phyloP scores from a whole-genome alignment of 2,888 invertebrate genomes.

The Didymodactylos carnosus region DNA sequence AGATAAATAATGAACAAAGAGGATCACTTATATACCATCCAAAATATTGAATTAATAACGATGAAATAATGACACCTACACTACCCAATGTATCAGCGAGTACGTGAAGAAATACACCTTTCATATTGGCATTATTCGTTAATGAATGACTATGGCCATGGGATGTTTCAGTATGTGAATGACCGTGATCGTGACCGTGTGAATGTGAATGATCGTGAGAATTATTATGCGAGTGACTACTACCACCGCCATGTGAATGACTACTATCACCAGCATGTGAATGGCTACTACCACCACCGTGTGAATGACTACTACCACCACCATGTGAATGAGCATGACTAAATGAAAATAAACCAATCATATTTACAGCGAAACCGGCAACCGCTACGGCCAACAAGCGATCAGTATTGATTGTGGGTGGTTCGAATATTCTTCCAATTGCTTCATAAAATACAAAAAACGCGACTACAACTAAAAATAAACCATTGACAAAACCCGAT shows the following conservation, averaged over 20 bases:
- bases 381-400: slow-evolving; percentile 38
- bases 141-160: background rate
- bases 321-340: background rate
- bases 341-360: slow-evolving; percentile 41
- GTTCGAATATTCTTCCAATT: slow-evolving; percentile 38
- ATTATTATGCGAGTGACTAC: slow-evolving; percentile 22
- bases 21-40: slow-evolving; percentile 43
- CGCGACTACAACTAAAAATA: slow-evolving; percentile 41
- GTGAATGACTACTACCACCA: background rate
- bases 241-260: too few relatives aligned
- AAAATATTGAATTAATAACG: slow-evolving; percentile 40
- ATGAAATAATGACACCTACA: slow-evolving; percentile 42
- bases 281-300: background rate
- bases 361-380: slow-evolving; percentile 39
- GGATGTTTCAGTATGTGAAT: background rate
- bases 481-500: slow-evolving; percentile 42
- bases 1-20: slow-evolving; percentile 42
- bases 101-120: slow-evolving; percentile 40
- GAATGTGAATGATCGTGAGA: slow-evolving; percentile 29
- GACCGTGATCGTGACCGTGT: slow-evolving; percentile 15
- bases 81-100: slow-evolving; percentile 43
- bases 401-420: slow-evolving; percentile 39
- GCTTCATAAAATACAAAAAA: slow-evolving; percentile 41
- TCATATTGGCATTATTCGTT: slow-evolving; percentile 15
- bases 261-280: too few relatives aligned